Evolutionary conservation across 2,797 vertebrate genomes (phyloP), one percentile per base, ranked within the genome.

Genomic region (Bothrops alternatus): DNA sequence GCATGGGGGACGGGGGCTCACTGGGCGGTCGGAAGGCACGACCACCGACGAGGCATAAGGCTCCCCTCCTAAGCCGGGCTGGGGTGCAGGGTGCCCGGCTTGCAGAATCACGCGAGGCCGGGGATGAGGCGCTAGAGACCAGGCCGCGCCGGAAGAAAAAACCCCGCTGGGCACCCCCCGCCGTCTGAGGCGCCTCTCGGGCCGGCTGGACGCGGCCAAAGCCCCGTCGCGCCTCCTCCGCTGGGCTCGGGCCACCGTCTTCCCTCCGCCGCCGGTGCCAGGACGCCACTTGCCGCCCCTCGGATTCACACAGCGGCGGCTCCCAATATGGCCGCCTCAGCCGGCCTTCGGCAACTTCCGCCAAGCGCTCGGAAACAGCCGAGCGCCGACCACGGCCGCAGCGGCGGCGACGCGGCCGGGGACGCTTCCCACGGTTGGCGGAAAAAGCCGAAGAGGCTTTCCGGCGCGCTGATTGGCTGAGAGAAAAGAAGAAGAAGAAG

Each of bases 261-360:
- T 94, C 94, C 94, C 93, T 93, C 93, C 96, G 90, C 91, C 95
- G 95, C 96, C 96, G 94, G 94, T 93, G 93, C 94, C 94, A 94
- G 94, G 78, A 93, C 94, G 95, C 95, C 93, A 93, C 96, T 96
- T 94, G 92, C 96, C 95, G 94, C 95, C 95, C 95, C 95, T 95
- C 95, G 90, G 95, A 93, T 94, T 94, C 96, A 95, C 96, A 95
- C 96, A 96, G 95, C 96, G 95, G 96, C 96, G 96, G 96, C 96
- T 96, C 97, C 97, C 97, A 97, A 97, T 97, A 97, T 97, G 97
- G 97, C 97, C 94, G 96, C 96, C 96, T 82, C 97, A 96, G 96
- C 96, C 96, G 96, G 96, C 92, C 92, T 96, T 97, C 97, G 97
- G 97, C 95, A 96, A 95, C 96, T 97, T 97, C 96, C 97, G 97